Evolutionary conservation across 35 echinoderm and acorn worm genomes (phyloP), one percentile per base, ranked within the genome.

Genomic region (Patiria miniata): DNA sequence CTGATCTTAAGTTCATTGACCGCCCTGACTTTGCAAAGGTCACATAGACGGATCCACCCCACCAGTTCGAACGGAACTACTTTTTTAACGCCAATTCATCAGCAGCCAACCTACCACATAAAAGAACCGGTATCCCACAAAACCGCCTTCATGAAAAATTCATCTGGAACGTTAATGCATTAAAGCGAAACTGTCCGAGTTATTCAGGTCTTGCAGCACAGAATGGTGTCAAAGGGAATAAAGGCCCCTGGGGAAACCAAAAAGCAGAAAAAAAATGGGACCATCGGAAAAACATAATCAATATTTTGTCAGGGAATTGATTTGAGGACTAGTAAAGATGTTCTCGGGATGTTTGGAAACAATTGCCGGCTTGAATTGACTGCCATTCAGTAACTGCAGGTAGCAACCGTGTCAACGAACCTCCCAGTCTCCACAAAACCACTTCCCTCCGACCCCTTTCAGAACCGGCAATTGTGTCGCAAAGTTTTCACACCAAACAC

Each of bases 61-160:
- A 34, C 65, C 65, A 34, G 65, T 73, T 73, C 65, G 29, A 73
- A 32, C 65, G 65, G 65, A 73, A 73, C 65, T 73, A 73, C 65
- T 73, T 73, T 73, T 73, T 36, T 61, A 0, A 29, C 65, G 34
- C 10, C 34, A 26, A 23, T 73, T 73, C 65, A 32, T 34, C 2
- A 26, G 22, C 61, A 23, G 19, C 23, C 61, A 69, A 0, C 61
- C 61, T 73, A 12, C 14, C 19, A 14, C 15, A 32, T 32, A 73
- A 26, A 26, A 26, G 26, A 30, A 10, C 21, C 26, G 10, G 26
- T 32, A 26, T 34, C 65, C 34, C 65, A 32, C 34, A 34, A 73
- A 73, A 73, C 65, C 29, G 65, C n/a, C 1, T 23, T 73, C 65
- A 73, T 73, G 26, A 73, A 73, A 73, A 73, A 73, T 73, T 73